Percentiles rank a stretch among this genome's conserved stretches.
Conservation (phyloP, 2,888 invertebrate species). For the Augochlorella aurata region DNA sequence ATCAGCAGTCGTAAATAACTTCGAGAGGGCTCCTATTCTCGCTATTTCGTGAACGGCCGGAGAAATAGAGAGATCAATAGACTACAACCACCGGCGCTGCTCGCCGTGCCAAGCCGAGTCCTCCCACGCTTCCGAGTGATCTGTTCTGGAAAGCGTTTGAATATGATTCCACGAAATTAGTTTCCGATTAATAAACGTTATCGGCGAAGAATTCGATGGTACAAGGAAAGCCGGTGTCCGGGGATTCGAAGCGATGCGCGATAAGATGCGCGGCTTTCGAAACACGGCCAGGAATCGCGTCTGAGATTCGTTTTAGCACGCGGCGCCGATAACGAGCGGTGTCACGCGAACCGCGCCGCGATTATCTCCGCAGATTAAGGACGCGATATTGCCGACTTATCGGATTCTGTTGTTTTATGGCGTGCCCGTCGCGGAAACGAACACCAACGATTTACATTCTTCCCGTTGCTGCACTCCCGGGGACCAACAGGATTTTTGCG, state of each 20-base stretch:
- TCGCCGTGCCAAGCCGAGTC: constrained; percentile 66
- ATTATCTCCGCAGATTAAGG: constrained; percentile 36
- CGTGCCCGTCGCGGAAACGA: neutral
- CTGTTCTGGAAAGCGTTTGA: neutral
- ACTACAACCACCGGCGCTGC: constrained; percentile 65
- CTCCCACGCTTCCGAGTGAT: constrained; percentile 10
- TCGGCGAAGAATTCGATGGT: neutral
- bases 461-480: neutral
- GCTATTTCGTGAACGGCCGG: constrained; percentile 70
- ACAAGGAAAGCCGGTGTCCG: neutral
- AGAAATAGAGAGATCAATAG: constrained; percentile 79
- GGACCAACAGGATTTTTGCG: neutral
- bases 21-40: constrained; percentile 73
- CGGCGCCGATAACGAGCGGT: constrained; percentile 34
- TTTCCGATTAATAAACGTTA: constrained; percentile 3
- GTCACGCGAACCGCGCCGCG: constrained; percentile 28
- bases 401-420: constrained; percentile 4
- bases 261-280: constrained; percentile 38
- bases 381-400: constrained; percentile 10
- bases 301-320: constrained; percentile 27
- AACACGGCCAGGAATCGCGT: neutral
- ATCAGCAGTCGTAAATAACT: constrained; percentile 80
- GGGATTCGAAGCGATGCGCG: constrained; percentile 31
- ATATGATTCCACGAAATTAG: constrained; percentile 6
- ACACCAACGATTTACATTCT: neutral